Evolutionary conservation across 2,888 invertebrate species (phyloP).

Genomic region (Prosapia bicincta): DNA sequence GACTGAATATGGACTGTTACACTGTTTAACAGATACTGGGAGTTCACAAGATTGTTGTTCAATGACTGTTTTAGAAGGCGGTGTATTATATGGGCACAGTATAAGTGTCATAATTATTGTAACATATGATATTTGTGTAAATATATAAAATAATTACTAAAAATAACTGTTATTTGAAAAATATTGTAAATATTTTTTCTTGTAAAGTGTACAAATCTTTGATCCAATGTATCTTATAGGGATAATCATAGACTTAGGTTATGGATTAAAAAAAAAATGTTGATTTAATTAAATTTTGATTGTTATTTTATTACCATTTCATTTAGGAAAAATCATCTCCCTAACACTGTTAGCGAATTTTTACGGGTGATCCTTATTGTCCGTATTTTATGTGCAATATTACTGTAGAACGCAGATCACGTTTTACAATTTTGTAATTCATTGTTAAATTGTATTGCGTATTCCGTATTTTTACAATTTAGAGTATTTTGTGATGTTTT

Average conservation of each 20-base stretch:
- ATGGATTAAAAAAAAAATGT: conserved; percentile 20
- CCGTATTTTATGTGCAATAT: too few relatives aligned
- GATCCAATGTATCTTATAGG: background rate
- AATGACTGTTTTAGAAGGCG: background rate
- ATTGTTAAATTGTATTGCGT: too few relatives aligned
- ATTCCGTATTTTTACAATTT: too few relatives aligned
- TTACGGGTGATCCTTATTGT: too few relatives aligned
- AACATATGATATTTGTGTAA: background rate
- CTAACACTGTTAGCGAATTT: too few relatives aligned
- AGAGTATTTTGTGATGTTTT: too few relatives aligned
- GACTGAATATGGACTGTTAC: background rate
- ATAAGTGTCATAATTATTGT: background rate
- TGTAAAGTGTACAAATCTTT: background rate
- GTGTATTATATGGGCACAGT: background rate
- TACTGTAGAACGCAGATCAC: too few relatives aligned
- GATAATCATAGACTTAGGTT: conserved; percentile 23
- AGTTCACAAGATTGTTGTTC: background rate
- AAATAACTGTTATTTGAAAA: background rate
- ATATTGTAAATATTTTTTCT: background rate
- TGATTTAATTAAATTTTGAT: conserved; percentile 21
- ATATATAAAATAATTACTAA: background rate
- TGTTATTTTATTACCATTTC: background rate
- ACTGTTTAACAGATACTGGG: too few relatives aligned
- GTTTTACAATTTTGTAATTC: too few relatives aligned
- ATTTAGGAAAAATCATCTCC: too few relatives aligned